Percentiles rank a stretch among this genome's conserved stretches.
These are phyloP conservation scores for Pterostichus madidus DNA, from an alignment of 2,888 invertebrate genomes.

Conservation along the genomic window DNA sequence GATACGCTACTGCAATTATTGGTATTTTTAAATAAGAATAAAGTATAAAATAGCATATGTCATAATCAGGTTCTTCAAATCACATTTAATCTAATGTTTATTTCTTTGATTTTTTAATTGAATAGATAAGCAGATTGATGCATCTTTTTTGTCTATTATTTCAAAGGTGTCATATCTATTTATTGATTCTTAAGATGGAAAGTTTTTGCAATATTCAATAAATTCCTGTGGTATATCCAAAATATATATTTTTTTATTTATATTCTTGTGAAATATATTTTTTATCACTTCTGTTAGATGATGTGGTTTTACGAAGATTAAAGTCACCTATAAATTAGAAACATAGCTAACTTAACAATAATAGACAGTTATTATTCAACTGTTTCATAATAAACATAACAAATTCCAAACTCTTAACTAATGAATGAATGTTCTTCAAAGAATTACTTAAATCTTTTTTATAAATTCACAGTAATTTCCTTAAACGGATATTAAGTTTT, in stretches of 20 bases:
- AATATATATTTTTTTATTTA: neutral
- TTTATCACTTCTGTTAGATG: neutral
- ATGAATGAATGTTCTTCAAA: conserved; percentile 27
- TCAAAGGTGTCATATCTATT: no score
- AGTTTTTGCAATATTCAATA: no score
- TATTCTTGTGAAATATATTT: conserved; percentile 8
- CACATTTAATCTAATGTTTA: no score
- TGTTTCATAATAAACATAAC: conserved; percentile 8
- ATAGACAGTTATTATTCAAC: neutral
- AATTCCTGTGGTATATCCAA: no score
- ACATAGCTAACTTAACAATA: neutral
- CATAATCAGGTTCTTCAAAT: no score
- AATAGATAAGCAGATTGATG: no score
- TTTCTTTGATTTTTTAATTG: no score
- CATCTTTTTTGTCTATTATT: no score
- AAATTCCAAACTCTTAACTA: neutral
- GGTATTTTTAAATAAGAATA: no score
- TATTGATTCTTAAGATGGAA: no score
- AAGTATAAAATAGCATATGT: no score
- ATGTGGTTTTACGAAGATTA: neutral
- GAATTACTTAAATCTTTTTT: conserved; percentile 2
- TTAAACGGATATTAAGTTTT: conserved; percentile 32
- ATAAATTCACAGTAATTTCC: conserved; percentile 20
- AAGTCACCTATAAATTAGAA: neutral
- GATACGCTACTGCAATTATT: no score